A percentile compares a stretch with the other conserved stretches of the same genome.
phyloP scores from a whole-genome alignment of 2,888 invertebrate species.

The Agrypnus murinus region DNA sequence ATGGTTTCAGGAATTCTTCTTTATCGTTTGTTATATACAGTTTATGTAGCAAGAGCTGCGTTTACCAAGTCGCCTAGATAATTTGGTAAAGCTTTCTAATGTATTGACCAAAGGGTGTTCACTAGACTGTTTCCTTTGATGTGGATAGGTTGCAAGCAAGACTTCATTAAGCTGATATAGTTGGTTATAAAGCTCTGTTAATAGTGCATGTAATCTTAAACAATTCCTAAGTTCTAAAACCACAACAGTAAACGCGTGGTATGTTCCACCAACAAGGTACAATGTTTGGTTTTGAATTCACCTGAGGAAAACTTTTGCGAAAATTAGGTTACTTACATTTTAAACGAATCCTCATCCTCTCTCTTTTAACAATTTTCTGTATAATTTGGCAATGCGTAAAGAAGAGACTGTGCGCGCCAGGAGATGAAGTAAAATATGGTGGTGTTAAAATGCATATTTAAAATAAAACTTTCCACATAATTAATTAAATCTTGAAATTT shows the following conservation, averaged over 20 bases:
- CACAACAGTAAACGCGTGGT: conserved; percentile 1
- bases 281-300: conserved; percentile 18
- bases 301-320: conserved; percentile 9
- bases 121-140: conserved; percentile 39
- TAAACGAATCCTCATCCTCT: conserved; percentile 20
- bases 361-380: conserved; percentile 4
- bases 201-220: conserved; percentile 25
- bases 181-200: conserved; percentile 31
- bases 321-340: background rate
- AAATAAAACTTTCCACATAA: conserved; percentile 19
- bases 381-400: conserved; percentile 17
- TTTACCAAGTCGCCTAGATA: conserved; percentile 35
- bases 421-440: conserved; percentile 23
- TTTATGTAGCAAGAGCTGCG: too few species aligned
- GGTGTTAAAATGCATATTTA: conserved; percentile 26
- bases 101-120: conserved; percentile 42
- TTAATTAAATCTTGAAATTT: conserved; percentile 15
- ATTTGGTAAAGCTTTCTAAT: conserved; percentile 38
- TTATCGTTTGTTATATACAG: too few species aligned
- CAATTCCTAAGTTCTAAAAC: background rate
- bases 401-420: background rate
- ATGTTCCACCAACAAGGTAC: too few species aligned
- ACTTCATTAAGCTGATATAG: conserved; percentile 37
- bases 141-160: conserved; percentile 33
- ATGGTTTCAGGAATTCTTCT: background rate